Base-by-base conservation (phyloP, 2,888 invertebrate species). In the Caenorhabditis uteleia region DNA sequence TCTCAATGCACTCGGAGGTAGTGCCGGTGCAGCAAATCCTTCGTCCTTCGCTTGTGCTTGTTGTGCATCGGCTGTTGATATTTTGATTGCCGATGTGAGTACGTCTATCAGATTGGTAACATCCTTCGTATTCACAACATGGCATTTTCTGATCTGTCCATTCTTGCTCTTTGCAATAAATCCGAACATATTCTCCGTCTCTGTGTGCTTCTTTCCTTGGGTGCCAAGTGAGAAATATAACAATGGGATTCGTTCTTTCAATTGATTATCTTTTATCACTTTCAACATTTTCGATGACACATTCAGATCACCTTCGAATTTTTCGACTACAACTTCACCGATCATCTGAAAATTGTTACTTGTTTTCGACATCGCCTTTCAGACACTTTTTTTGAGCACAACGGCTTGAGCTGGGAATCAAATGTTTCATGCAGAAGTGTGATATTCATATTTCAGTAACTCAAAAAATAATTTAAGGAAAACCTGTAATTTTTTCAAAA, bases 121-220 rank as follows among this genome's bases (percentile, higher is more conserved):
- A n/a, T 66, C 62, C 21, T 62, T 43, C 10, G 33, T 40, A 29
- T 46, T 26, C 8, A 70, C n/a, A 6, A 70, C 62, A 43, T 59
- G 54, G 16, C 69, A 70, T 20, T 59, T 18, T 45, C 69, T 18
- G 39, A 59, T 62, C 2, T 16, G 42, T 23, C 48, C 51, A 14
- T 60, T 20, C 18, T 59, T 55, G 16, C 62, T 61, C 33, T 70
- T 70, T 3, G 69, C 69, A 26, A 70, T 57, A 43, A 62, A 70
- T 4, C 62, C 69, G 31, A 70, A 57, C 45, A 62, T 55, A 8
- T 36, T 46, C 21, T 58, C 51, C 1, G 49, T 53, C 1, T 39
- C 36, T 26, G 42, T n/a, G n/a, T 29, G 23, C 44, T 44, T 36
- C 26, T 45, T 14, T 12, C 58, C 65, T 23, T 38, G 49, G 1